Base-by-base conservation (phyloP, 1,140 invertebrate species). In the Ceratitis capitata region DNA sequence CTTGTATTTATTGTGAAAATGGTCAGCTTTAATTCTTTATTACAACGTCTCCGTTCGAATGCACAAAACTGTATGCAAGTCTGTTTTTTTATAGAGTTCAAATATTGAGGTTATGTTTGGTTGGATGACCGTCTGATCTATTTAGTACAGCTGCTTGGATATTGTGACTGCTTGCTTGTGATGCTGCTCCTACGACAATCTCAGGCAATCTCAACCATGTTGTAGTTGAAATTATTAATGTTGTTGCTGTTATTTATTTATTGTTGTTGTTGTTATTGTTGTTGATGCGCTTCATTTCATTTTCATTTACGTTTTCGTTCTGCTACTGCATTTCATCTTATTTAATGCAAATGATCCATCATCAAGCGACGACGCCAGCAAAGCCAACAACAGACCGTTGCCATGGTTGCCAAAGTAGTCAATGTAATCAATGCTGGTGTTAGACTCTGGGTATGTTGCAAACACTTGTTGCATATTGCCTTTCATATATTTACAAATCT, bases 261-360 rank as follows among this genome's bases (percentile, higher is more conserved):
- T n/a, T n/a, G n/a, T 32, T 85, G 56, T 69, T 74, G 42, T 47
- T 85, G 69, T 47, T 78, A n/a, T 85, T 78, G 84, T 53, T 51
- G 49, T 82, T 56, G 61, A 74, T 82, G 69, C 45, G 84, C 64
- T 51, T 85, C 64, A 85, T 85, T 85, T 78, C 84, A 78, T 84
- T 86, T 84, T 56, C 64, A 78, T 84, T 86, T 84, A 58, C 49
- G 51, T 82, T 78, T 86, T 85, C 85, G 85, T 83, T 82, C 51
- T 85, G 82, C 84, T 61, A 39, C 89, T 90, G 89, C 89, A 91
- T 91, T 91, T 91, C 88, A 91, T 89, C 89, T 91, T 89, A 91
- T 91, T 91, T 91, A 90, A 91, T 91, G 89, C 89, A 89, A 91
- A 91, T 91, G 89, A 90, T 88, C 89, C 87, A 87, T 87, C 87